Conservation (phyloP, 2,113 vertebrate genomes). For the Sialia sialis region DNA sequence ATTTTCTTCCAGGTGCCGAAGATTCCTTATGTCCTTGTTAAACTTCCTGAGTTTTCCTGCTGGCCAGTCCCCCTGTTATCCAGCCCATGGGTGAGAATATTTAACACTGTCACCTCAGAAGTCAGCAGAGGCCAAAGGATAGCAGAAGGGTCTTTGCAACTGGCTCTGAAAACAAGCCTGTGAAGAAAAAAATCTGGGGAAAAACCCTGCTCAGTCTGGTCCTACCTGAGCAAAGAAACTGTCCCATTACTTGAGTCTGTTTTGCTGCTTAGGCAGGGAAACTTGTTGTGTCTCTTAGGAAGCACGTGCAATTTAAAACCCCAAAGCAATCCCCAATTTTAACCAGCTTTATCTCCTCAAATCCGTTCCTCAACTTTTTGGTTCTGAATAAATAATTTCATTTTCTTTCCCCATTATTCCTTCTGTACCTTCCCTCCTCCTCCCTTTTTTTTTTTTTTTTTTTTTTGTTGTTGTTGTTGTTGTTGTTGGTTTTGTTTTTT, state of each 20-base stretch:
- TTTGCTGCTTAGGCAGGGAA: not conserved
- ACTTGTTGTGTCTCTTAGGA: not conserved
- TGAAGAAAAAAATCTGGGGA: not conserved
- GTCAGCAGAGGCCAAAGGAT: not conserved
- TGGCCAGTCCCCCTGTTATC: not conserved
- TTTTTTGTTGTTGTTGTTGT: not conserved
- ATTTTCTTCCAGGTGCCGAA: not conserved
- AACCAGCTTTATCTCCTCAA: not conserved
- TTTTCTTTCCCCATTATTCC: not conserved
- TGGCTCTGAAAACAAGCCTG: not conserved
- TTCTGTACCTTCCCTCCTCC: not conserved
- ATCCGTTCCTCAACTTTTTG: not conserved
- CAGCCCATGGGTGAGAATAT: not conserved
- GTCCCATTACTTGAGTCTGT: not conserved
- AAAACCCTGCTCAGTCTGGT: not conserved
- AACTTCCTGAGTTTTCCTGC: not conserved
- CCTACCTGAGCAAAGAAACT: not conserved
- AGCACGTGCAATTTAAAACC: not conserved
- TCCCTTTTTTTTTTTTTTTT: accelerated
- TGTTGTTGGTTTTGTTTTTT: not conserved
- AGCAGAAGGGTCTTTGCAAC: not conserved
- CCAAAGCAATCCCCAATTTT: not conserved
- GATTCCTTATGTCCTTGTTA: not conserved
- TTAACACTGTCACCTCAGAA: not conserved
- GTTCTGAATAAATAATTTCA: not conserved